These are phyloP conservation scores for Cryptotis parvus DNA, from an alignment of 2,113 vertebrate species.

Conservation along the genomic window DNA sequence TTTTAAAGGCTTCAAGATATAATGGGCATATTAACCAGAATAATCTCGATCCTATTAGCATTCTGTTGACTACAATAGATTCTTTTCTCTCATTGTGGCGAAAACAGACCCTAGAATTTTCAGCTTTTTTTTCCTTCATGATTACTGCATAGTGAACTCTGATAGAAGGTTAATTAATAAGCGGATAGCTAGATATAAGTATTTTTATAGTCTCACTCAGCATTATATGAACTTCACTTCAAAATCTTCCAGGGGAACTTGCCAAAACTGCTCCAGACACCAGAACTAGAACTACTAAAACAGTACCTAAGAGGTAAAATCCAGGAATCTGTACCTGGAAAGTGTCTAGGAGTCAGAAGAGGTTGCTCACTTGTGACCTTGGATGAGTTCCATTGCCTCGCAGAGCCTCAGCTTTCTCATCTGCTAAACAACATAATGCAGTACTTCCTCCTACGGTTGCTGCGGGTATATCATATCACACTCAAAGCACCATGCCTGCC, in stretches of 20 bases:
- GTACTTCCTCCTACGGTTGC: background rate
- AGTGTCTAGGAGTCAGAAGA: background rate
- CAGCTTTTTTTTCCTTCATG: background rate
- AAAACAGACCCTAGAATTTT: background rate
- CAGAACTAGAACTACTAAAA: background rate
- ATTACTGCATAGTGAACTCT: background rate
- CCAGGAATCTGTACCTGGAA: background rate
- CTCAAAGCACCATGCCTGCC: background rate
- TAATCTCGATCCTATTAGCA: constrained; percentile 3
- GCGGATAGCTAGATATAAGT: background rate
- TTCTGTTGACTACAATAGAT: background rate
- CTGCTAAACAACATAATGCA: background rate
- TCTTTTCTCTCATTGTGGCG: background rate
- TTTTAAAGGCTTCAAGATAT: background rate
- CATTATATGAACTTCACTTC: background rate
- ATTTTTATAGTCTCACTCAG: background rate
- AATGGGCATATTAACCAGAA: constrained; percentile 1
- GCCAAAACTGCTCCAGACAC: background rate
- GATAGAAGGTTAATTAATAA: constrained; percentile 11
- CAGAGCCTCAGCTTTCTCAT: background rate
- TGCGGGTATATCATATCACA: background rate
- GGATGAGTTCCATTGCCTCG: background rate
- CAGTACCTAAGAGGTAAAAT: background rate
- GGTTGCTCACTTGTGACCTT: background rate
- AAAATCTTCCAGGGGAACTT: background rate